Evolutionary conservation across 1,140 invertebrate species (phyloP), one percentile per base, ranked within the genome.

Genomic region (Penaeus chinensis): DNA sequence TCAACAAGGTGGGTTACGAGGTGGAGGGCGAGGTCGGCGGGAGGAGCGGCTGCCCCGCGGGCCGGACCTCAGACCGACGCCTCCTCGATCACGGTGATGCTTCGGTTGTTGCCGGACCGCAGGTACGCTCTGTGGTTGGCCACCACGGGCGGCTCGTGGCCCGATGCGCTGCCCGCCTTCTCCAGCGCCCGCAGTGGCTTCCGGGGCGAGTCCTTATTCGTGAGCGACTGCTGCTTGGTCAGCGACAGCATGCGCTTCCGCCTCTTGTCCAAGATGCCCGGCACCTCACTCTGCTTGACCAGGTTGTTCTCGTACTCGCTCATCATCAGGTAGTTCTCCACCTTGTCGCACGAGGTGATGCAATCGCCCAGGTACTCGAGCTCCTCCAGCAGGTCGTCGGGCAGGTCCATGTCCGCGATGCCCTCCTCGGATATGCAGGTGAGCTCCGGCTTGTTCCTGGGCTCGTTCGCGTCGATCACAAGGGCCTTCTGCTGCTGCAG

Each of bases 381-480:
- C 90, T 96, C 96, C 89, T 96, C 96, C 7, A 96, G 93, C 60
- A 96, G 92, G 92, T 96, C 96, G 91, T 96, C 96, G 0, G 96
- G 96, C 83, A 96, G 93, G 92, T 96, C 96, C 93, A 96, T 95
- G 91, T 96, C 96, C 2, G 96, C 95, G 47, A 96, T 95, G 63
- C 96, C 96, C 91, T 97, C 96, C 91, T 97, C 96, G 10, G 96
- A 96, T 90, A 97, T 97, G 91, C 96, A 97, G 3, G 96, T 97
- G 66, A 97, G 93, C 92, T 97, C 96, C 0, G 95, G 95, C 89
- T 90, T 90, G 32, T 89, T 89, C 22, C 89, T 61, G 2, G 76
- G 84, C 37, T 89, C 89, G 20, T 78, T 88, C 42, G 54, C 24
- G n/a, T 85, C 88, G 27, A 86, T 83, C 24, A 69, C 81, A 47